Conservation (phyloP, 2,113 vertebrate genomes). For the Hydropotes inermis region DNA sequence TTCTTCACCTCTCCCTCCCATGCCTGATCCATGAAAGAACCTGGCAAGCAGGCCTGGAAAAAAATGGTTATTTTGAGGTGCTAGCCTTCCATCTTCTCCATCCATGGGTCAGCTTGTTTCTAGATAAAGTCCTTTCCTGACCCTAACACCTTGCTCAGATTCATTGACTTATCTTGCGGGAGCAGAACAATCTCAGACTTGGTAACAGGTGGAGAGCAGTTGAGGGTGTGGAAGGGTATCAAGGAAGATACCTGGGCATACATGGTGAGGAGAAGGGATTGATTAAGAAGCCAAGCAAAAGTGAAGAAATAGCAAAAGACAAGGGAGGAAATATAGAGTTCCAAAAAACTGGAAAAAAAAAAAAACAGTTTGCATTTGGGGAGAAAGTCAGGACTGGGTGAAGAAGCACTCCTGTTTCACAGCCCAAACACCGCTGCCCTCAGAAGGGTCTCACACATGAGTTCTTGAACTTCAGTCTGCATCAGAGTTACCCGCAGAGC, state of each 20-base stretch:
- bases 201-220: neutral
- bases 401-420: neutral
- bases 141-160: neutral
- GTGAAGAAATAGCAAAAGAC: neutral
- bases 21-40: neutral
- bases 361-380: neutral
- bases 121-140: neutral
- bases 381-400: neutral
- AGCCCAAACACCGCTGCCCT: neutral
- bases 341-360: neutral
- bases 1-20: neutral
- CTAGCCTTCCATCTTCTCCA: neutral
- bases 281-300: neutral
- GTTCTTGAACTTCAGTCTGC: neutral
- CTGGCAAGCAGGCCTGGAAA: neutral
- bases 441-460: neutral
- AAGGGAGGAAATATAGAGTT: neutral
- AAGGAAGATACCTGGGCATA: neutral
- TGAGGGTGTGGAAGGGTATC: neutral
- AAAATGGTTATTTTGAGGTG: neutral
- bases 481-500: neutral
- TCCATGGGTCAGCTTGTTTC: neutral
- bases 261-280: neutral
- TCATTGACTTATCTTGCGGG: neutral
- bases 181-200: fast-evolving